Percentiles rank a stretch among this genome's conserved stretches.
phyloP scores from a whole-genome alignment of 2,888 invertebrate species.

The Philereme vetulata region DNA sequence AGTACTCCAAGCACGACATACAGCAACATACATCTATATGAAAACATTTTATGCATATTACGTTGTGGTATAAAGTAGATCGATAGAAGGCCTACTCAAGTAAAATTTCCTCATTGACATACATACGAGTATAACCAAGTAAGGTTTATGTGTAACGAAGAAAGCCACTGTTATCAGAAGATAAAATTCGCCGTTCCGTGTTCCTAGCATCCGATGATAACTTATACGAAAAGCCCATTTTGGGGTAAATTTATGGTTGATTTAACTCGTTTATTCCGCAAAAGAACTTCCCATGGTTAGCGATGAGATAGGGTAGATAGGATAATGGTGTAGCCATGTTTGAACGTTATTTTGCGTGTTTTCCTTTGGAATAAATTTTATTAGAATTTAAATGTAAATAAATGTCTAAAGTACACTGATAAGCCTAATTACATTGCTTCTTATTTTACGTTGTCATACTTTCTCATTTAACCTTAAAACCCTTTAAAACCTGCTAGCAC shows the following conservation, averaged over 20 bases:
- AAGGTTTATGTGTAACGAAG: slow-evolving; percentile 29
- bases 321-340: slow-evolving; percentile 45
- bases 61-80: slow-evolving; percentile 1
- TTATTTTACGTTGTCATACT: not conserved
- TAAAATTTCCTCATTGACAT: slow-evolving; percentile 24
- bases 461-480: no score
- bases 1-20: no score
- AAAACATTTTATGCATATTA: not conserved
- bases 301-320: slow-evolving; percentile 55
- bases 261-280: slow-evolving; percentile 70
- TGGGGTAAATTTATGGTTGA: slow-evolving; percentile 70
- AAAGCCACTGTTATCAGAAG: slow-evolving; percentile 58
- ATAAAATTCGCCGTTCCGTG: slow-evolving; percentile 64
- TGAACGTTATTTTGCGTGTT: slow-evolving; percentile 38
- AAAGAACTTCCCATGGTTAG: slow-evolving; percentile 59
- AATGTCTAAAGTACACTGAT: slow-evolving; percentile 20
- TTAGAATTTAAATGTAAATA: slow-evolving; percentile 29
- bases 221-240: slow-evolving; percentile 72
- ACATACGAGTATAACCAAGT: slow-evolving; percentile 19
- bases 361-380: slow-evolving; percentile 30
- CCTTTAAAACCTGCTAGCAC: no score
- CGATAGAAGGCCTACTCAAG: slow-evolving; percentile 6
- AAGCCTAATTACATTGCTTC: slow-evolving; percentile 13
- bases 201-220: slow-evolving; percentile 74
- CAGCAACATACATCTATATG: no score